Base-by-base conservation (phyloP, 2,113 vertebrate species). In the Trogon surrucura region DNA sequence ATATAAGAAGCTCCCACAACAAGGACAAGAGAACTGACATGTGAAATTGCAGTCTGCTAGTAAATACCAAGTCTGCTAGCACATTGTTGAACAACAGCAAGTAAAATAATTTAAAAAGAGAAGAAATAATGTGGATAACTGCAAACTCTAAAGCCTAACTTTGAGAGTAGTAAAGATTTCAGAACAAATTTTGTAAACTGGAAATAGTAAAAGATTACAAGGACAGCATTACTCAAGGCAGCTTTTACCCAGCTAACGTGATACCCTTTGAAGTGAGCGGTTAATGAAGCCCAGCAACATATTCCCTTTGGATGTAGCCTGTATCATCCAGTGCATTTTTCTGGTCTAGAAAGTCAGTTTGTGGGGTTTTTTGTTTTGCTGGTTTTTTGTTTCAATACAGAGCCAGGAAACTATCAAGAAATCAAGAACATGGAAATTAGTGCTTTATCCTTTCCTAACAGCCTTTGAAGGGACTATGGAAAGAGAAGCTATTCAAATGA, bases 371-470 rank as follows among this genome's bases (percentile, higher is more conserved):
- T 21, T 17, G 18, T 9, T 19, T 34, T 23, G 26, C 10, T 5
- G 11, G 7, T 3, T 58, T 58, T 83, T 72, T 61, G 19, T 26
- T 18, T 25, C 61, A 80, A 73, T 32, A 89, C 2, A 69, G 20
- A 72, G 29, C 62, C 66, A 93, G 88, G 71, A 92, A 88, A 69
- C 47, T 19, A 91, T 21, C n/a, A 88, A 78, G 50, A 90, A 91
- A 90, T 60, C 1, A 80, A 83, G 48, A 88, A 90, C 66, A 73
- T 2, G 7, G 41, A 83, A 90, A 90, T 60, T 80, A 61, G 82
- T 81, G 15, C 27, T 78, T 91, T 65, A 62, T 50, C 21, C 54
- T 36, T 54, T 94, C 45, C 22, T 18, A 72, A 57, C 3, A 69
- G 38, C 25, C 60, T 78, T 88, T 67, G 38, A 32, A 89, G 14